Base-by-base conservation (phyloP, 1,140 invertebrate genomes). In the Pteromalus puparum region DNA sequence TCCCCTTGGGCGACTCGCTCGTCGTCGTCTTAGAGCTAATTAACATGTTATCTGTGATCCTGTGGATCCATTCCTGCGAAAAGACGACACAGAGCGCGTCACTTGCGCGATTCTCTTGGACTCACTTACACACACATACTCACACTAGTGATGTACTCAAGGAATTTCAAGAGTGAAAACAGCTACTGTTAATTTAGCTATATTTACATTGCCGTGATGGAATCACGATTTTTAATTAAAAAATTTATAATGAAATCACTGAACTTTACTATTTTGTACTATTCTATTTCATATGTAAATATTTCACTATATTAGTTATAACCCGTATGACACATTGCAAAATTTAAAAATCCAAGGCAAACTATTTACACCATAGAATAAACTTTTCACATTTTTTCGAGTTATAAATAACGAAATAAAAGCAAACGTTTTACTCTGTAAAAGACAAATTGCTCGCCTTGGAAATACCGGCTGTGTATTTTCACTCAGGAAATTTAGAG, bases 11-110 rank as follows among this genome's bases (percentile, higher is more conserved):
- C 30, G 83, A 87, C 74, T 89, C 87, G 82, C 83, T 87, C 88
- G 84, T 81, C 82, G 88, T 90, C 88, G 78, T 90, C 86, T 88
- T 91, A 85, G 84, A 78, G 65, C 48, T 85, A 89, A 92, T 87
- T 87, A 91, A 90, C 68, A 92, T 90, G 90, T 88, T 90, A 88
- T 93, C 91, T 88, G 88, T 91, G 86, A 91, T 90, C 89, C 90
- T 89, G 90, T 89, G 89, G 89, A 92, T 92, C 90, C 91, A 91
- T 88, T 87, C 92, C 92, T 93, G 91, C 82, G 91, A 91, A 90
- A 92, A 92, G 87, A 92, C 84, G 87, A 85, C 28, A 84, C 83
- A 85, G 88, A 76, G 46, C 74, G 26, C 42, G 72, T 34, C 34
- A 74, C 67, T 26, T 30, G 67, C 67, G 24, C n/a, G 67, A 26